phyloP scores from a whole-genome alignment of 2,888 invertebrate species.

The Cephalotes varians region DNA sequence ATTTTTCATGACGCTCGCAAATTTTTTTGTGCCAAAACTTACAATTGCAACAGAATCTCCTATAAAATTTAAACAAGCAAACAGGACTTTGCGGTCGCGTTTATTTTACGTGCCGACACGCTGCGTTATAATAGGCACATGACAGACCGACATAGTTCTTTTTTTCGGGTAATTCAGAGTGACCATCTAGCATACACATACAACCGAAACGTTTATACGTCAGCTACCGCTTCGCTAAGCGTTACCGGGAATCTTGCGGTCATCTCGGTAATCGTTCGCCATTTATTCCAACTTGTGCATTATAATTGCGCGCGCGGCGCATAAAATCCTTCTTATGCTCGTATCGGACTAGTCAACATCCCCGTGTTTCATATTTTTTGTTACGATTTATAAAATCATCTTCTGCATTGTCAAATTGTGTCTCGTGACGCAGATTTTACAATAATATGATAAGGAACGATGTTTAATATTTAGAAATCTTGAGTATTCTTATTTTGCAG shows the following conservation, averaged over 20 bases:
- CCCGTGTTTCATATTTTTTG: constrained; percentile 44
- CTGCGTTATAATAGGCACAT: constrained; percentile 49
- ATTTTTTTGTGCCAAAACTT: constrained; percentile 31
- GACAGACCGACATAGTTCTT: constrained; percentile 22
- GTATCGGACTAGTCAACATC: constrained; percentile 1
- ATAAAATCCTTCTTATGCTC: constrained; percentile 20
- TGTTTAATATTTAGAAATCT: constrained; percentile 19
- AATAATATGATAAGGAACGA: neutral
- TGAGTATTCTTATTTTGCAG: neutral
- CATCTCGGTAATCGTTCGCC: constrained; percentile 39
- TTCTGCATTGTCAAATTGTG: constrained; percentile 11
- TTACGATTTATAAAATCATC: constrained; percentile 34
- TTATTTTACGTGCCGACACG: constrained; percentile 46
- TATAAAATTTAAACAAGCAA: constrained; percentile 28
- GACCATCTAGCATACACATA: constrained; percentile 30
- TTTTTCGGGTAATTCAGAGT: constrained; percentile 22
- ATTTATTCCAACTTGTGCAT: constrained; percentile 54
- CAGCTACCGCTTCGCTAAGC: constrained; percentile 10
- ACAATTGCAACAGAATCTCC: neutral
- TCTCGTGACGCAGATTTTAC: neutral
- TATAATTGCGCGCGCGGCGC: constrained; percentile 59
- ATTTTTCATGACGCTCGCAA: constrained; percentile 17
- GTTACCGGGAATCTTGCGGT: constrained; percentile 49
- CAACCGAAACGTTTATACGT: constrained; percentile 22
- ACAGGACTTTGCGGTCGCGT: constrained; percentile 48